These are phyloP conservation scores for Macroglossus sobrinus DNA, from an alignment of 2,113 vertebrate species.

Conservation along the genomic window DNA sequence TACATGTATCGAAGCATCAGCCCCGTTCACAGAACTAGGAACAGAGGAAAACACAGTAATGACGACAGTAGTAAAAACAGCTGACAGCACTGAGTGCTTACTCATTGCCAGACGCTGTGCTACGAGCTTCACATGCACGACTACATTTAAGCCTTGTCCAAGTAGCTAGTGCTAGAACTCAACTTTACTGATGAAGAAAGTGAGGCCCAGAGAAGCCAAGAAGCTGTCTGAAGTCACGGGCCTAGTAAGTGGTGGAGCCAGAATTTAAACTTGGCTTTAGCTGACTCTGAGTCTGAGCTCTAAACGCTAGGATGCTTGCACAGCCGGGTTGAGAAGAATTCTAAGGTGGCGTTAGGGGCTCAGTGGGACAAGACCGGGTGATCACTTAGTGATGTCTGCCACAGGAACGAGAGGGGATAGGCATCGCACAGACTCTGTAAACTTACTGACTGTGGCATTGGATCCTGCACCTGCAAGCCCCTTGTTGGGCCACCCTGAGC, in stretches of 20 bases:
- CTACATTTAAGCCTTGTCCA: not conserved
- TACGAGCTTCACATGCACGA: rapidly evolving
- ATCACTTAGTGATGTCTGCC: not conserved
- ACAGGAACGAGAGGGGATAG: not conserved
- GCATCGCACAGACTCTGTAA: rapidly evolving
- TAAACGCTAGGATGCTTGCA: too few relatives aligned
- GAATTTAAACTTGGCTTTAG: not conserved
- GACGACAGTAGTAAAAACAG: not conserved
- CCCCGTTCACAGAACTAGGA: not conserved
- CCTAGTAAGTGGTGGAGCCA: not conserved
- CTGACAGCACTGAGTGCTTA: rapidly evolving
- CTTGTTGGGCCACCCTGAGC: not conserved
- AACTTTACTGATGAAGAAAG: not conserved
- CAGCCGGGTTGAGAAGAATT: too few relatives aligned
- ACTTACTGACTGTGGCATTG: not conserved
- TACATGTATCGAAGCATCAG: not conserved
- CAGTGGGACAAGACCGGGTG: not conserved
- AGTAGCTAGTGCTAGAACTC: not conserved
- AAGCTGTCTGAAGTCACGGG: not conserved
- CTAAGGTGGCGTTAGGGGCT: not conserved
- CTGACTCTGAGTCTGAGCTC: not conserved
- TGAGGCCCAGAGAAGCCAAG: not conserved
- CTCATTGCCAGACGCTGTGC: rapidly evolving
- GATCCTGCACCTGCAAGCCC: not conserved
- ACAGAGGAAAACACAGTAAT: rapidly evolving